Base-by-base conservation (phyloP, 1,140 invertebrate genomes). In the Batillaria attramentaria region DNA sequence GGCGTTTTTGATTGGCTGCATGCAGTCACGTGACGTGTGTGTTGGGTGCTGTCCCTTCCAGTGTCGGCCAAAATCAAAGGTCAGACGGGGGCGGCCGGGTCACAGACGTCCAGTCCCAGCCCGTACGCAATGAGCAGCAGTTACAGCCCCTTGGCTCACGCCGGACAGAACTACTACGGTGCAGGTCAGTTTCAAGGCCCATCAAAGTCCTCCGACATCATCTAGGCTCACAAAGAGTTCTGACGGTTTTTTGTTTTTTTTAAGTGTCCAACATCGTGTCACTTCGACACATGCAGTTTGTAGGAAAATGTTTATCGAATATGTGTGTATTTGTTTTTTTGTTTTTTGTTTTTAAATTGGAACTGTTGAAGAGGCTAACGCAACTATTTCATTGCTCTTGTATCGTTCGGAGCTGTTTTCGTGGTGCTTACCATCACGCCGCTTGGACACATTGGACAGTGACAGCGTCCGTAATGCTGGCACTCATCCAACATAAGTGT, bases 61-160 rank as follows among this genome's bases (percentile, higher is more conserved):
- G 66, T 69, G 66, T 69, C 66, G n/a, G 66, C 35, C 35, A 69
- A 69, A 41, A 6, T 39, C 13, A 69, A 69, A 41, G 66, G 66
- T 69, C 66, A 69, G 66, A 69, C 35, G 20, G 66, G 66, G 16
- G 66, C 66, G 37, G 66, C 66, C 13, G 66, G 66, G 16, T 69
- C 66, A 24, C 66, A 69, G 66, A 69, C 66, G 20, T 24, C 66
- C 35, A 69, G 66, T 39, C 66, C 66, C 66, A 69, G 66, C 20
- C 66, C 66, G 35, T 69, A 69, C 35, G 66, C 66, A 35, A 69
- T 69, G 66, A 69, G 66, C 42, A 41, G 66, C 66, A n/a, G n/a
- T n/a, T 69, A 69, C 66, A 28, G 66, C 6, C 66, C 39, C 66
- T 39, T 69, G 6, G 20, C 62, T 31, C n/a, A n/a, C n/a, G n/a